phyloP scores from a whole-genome alignment of 2,797 vertebrate species.

The Rhincodon typus region DNA sequence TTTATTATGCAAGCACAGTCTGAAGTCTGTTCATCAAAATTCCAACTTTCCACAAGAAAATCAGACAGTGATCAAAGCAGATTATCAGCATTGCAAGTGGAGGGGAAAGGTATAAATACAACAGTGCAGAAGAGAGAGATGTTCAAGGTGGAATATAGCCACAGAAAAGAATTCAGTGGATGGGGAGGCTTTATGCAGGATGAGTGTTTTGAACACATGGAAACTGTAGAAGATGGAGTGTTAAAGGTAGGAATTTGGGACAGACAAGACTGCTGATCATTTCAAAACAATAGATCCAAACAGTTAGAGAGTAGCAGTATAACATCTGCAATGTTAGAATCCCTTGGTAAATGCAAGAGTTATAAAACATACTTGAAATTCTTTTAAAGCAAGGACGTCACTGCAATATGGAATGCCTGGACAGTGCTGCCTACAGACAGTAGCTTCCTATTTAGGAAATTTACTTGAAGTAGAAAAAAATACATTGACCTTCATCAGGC shows the following conservation, averaged over 20 bases:
- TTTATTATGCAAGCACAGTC: too few relatives aligned
- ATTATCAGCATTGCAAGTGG: too few relatives aligned
- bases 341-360: not conserved
- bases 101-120: too few relatives aligned
- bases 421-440: not conserved
- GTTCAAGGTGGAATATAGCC: too few relatives aligned
- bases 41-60: too few relatives aligned
- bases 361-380: not conserved
- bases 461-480: not conserved
- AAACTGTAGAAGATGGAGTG: not conserved
- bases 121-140: too few relatives aligned
- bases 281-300: not conserved
- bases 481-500: not conserved
- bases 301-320: not conserved
- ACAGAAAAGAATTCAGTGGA: too few relatives aligned
- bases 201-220: not conserved
- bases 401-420: not conserved
- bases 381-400: not conserved
- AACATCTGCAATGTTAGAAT: not conserved
- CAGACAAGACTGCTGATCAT: not conserved
- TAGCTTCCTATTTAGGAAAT: not conserved
- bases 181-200: not conserved
- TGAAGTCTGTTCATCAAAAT: too few relatives aligned
- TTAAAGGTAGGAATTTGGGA: not conserved
- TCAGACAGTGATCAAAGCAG: too few relatives aligned